Percentiles rank a stretch among this genome's conserved stretches.
Evolutionary conservation across 2,888 invertebrate genomes (phyloP).

Genomic region (Scaptomyza flava): DNA sequence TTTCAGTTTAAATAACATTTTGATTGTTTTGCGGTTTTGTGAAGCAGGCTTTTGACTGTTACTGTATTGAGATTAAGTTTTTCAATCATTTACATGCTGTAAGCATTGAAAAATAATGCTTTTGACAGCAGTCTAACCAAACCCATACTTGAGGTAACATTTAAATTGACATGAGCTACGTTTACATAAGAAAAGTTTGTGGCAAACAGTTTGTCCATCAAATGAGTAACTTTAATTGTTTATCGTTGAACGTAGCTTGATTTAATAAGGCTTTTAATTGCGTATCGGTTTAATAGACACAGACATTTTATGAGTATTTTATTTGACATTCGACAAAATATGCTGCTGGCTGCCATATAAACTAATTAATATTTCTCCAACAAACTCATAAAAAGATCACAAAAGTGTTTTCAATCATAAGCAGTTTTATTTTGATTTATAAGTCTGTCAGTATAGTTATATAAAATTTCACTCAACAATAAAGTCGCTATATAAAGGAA

Average conservation of each 20-base stretch:
- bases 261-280: constrained; percentile 61
- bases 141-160: neutral
- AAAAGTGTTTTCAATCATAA: neutral
- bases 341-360: neutral
- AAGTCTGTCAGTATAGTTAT: neutral
- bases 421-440: neutral
- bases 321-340: neutral
- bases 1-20: constrained; percentile 39
- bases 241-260: constrained; percentile 35
- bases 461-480: neutral
- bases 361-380: neutral
- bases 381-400: neutral
- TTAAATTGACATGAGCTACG: constrained; percentile 25
- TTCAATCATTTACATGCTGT: constrained; percentile 55
- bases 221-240: constrained; percentile 20
- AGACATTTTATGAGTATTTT: constrained; percentile 11
- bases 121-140: neutral
- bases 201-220: constrained; percentile 36
- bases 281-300: constrained; percentile 10
- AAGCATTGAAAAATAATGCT: constrained; percentile 48
- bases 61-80: constrained; percentile 38
- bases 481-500: neutral
- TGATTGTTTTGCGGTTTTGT: constrained; percentile 55
- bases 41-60: constrained; percentile 16
- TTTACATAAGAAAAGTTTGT: constrained; percentile 23